Evolutionary conservation across 1,140 invertebrate species (phyloP).

Genomic region (Galendromus occidentalis): DNA sequence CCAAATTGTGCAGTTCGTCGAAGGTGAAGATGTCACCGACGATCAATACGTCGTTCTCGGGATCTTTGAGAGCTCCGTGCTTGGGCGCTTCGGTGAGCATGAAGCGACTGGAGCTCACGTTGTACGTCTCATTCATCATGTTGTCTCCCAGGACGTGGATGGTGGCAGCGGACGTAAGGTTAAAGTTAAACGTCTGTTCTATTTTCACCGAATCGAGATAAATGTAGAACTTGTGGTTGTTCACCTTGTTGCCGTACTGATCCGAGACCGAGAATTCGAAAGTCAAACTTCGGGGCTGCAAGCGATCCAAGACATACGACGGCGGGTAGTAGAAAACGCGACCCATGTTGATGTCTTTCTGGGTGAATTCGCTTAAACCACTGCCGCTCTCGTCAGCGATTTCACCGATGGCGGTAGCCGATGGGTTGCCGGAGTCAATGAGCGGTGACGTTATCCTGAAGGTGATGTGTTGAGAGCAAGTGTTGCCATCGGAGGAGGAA

Average conservation of each 20-base stretch:
- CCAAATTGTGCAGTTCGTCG: neutral
- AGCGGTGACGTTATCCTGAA: neutral
- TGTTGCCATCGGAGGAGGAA: neutral
- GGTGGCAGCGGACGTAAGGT: neutral
- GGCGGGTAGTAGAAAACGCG: constrained; percentile 1
- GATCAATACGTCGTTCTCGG: neutral
- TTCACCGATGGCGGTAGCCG: neutral
- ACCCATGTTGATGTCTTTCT: neutral
- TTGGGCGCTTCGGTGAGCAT: neutral
- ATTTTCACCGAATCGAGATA: constrained; percentile 5
- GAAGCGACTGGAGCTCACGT: neutral
- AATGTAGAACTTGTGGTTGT: constrained; percentile 10
- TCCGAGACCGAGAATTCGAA: constrained; percentile 3
- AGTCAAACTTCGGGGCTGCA: neutral
- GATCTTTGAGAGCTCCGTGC: neutral
- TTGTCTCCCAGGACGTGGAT: neutral
- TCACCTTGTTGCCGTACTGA: neutral
- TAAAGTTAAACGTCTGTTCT: neutral
- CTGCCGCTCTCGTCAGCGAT: neutral
- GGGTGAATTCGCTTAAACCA: neutral
- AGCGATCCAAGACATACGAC: neutral
- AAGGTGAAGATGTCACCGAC: constrained; percentile 6
- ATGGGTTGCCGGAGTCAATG: neutral
- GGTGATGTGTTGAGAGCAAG: neutral
- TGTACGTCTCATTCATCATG: neutral